Percentiles rank a stretch among this genome's conserved stretches.
phyloP scores from a whole-genome alignment of 2,113 vertebrate species.

The Dermatemys mawii region DNA sequence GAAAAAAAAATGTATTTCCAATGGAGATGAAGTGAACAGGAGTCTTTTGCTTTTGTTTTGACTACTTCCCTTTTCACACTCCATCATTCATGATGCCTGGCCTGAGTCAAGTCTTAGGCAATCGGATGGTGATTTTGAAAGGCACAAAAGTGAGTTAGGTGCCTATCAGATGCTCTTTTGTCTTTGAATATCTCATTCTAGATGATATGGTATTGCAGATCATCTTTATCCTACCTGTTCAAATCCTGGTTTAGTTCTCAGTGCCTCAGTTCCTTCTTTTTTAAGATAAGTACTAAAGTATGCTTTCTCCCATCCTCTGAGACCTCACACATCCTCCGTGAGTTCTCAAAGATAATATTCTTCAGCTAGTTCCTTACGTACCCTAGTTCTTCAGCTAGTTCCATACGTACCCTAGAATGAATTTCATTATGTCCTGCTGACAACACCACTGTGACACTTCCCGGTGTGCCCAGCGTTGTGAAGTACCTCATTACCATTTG shows the following conservation, averaged over 20 bases:
- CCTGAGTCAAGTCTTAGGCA: background rate
- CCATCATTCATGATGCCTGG: accelerated
- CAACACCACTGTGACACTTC: background rate
- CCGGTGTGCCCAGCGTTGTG: background rate
- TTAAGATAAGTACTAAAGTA: background rate
- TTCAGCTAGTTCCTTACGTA: too few species aligned
- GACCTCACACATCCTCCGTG: background rate
- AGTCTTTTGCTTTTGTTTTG: background rate
- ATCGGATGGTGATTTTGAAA: accelerated
- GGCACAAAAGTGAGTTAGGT: background rate
- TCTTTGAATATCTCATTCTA: background rate
- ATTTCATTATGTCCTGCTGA: background rate
- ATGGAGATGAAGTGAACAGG: background rate
- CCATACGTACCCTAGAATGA: background rate
- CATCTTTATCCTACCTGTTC: background rate
- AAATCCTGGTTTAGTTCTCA: background rate
- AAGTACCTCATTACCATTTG: background rate
- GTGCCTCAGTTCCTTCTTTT: background rate
- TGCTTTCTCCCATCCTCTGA: background rate
- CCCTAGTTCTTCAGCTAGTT: background rate
- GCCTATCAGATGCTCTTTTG: background rate
- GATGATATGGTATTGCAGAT: background rate
- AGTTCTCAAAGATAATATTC: background rate
- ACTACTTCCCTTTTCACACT: background rate
- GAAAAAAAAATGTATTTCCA: background rate